Base-by-base conservation (phyloP, 2,888 invertebrate genomes). In the Mesoligia furuncula region DNA sequence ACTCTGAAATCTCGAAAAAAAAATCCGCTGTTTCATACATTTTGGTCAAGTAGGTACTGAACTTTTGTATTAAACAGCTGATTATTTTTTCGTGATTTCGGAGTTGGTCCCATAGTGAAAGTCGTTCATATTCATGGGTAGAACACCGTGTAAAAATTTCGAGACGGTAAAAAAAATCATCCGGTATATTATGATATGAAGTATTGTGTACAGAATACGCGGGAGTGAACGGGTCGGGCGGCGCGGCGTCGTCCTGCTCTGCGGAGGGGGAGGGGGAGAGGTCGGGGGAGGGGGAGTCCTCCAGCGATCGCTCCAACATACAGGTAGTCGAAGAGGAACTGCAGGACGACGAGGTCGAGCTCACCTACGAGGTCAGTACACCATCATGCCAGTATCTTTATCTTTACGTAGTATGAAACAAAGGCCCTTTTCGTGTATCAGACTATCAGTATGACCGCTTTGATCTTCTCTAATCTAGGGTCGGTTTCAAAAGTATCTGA, bases 301-400 rank as follows among this genome's bases (percentile, higher is more conserved):
- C 87, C 39, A 85, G 84, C 65, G 84, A 79, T 6, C 90, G 87
- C 88, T 88, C 91, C 73, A 78, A 91, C 85, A 90, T 93, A 57
- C 90, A 91, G 76, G 94, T 93, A 45, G 77, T 93, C 62, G 93
- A 93, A 82, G 93, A 93, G 87, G 94, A 93, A 67, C 85, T 94
- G 82, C 87, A 85, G 24, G 93, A 92, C n/a, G 93, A 93, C 74
- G 94, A 93, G 75, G 91, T 93, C 27, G 93, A 93, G 79, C 91
- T 94, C 66, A 91, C 92, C 0, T 92, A 90, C 87, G 90, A 90
- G 77, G 77, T 79, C 69, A 73, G 77, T n/a, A 57, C n/a, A 5
- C 3, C 36, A 36, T 13, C 45, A 31, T 31, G 31, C 2, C 31
- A 11, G 5, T 20, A 11, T n/a, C 5, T 59, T 27, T 27, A 27